Percentiles rank a stretch among this genome's conserved stretches.
Evolutionary conservation across 2,888 invertebrate species (phyloP).

Genomic region (Chironomus riparius): DNA sequence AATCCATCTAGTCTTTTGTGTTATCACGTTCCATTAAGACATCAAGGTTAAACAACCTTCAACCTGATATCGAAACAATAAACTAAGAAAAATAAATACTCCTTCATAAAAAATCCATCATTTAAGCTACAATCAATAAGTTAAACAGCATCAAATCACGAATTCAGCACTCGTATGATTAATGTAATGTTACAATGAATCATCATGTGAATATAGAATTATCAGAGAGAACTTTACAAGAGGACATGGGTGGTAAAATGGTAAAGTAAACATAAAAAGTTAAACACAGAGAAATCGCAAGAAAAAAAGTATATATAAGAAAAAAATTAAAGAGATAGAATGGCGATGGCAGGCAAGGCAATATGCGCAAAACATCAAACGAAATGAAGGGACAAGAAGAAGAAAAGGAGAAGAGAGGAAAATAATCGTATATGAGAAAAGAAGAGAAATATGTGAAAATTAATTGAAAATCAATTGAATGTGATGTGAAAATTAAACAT

Average conservation of each 20-base stretch:
- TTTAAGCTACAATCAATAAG: too few species aligned
- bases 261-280: neutral
- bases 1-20: too few species aligned
- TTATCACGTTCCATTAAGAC: too few species aligned
- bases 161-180: too few species aligned
- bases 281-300: neutral
- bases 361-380: neutral
- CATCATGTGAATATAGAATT: too few species aligned
- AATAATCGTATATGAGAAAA: neutral
- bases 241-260: conserved; percentile 7
- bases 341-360: neutral
- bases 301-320: neutral
- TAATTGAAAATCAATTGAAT: conserved; percentile 28
- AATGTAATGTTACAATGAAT: too few species aligned
- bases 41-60: too few species aligned
- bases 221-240: neutral
- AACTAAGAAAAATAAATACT: too few species aligned
- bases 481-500: conserved; percentile 27
- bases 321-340: neutral
- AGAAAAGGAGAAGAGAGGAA: neutral
- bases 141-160: too few species aligned
- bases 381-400: neutral
- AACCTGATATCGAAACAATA: too few species aligned
- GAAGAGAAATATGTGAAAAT: conserved; percentile 26
- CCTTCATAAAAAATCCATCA: too few species aligned